phyloP scores from a whole-genome alignment of 2,797 vertebrate species.

The Halcyon chelicuti region DNA sequence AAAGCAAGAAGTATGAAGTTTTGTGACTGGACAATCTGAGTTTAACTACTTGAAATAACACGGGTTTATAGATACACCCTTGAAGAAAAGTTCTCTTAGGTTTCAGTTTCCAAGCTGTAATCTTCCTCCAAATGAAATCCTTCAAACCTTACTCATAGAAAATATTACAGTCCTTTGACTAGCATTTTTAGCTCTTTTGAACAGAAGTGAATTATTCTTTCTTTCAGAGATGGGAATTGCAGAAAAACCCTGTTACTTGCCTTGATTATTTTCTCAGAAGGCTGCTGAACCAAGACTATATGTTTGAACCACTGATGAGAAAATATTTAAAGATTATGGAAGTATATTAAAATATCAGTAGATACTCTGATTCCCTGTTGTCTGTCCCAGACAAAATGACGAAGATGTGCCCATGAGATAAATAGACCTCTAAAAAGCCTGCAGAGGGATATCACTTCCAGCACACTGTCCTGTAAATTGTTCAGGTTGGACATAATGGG shows the following conservation, averaged over 20 bases:
- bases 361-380: neutral
- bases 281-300: neutral
- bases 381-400: neutral
- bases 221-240: neutral
- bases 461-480: neutral
- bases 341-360: rapidly evolving
- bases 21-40: neutral
- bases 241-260: neutral
- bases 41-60: neutral
- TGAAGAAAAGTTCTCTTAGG: neutral
- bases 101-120: neutral
- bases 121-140: neutral
- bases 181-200: neutral
- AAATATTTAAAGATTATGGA: neutral
- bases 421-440: neutral
- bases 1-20: neutral
- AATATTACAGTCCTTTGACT: neutral
- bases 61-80: neutral
- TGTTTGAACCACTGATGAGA: neutral
- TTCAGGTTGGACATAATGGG: neutral
- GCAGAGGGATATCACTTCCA: neutral
- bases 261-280: neutral
- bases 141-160: neutral
- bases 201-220: neutral
- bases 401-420: neutral